phyloP scores from a whole-genome alignment of 2,888 invertebrate species.

The Ichneumoninae sp. region DNA sequence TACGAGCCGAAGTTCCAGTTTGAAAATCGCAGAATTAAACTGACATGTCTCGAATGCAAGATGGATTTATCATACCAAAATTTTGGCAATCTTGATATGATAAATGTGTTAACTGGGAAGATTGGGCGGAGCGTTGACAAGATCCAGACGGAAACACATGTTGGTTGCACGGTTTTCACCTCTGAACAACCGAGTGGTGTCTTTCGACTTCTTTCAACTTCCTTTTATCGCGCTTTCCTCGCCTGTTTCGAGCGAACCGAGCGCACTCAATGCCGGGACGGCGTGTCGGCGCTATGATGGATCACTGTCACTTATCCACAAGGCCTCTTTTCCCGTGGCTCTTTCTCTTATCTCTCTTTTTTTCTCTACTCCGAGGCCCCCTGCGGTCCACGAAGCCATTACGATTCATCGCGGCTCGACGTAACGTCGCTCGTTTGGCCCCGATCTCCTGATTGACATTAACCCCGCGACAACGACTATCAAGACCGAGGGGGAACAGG shows the following conservation, averaged over 20 bases:
- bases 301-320: conserved; percentile 76
- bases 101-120: background rate
- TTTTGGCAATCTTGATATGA: background rate
- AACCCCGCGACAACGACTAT: conserved; percentile 65
- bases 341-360: background rate
- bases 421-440: conserved; percentile 79
- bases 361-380: conserved; percentile 69
- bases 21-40: too few species aligned
- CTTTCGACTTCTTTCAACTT: background rate
- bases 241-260: background rate
- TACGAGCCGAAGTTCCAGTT: too few species aligned
- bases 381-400: conserved; percentile 75
- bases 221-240: background rate
- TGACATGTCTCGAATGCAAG: too few species aligned
- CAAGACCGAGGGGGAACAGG: background rate
- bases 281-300: conserved; percentile 75
- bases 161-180: background rate
- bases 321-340: conserved; percentile 38
- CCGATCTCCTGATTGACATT: conserved; percentile 77
- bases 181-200: background rate
- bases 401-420: conserved; percentile 79
- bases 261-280: background rate
- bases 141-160: background rate
- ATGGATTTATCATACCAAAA: too few species aligned
- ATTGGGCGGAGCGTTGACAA: background rate